These are phyloP conservation scores for Drosophila monieri DNA, from an alignment of 2,888 invertebrate species.

Conservation along the genomic window DNA sequence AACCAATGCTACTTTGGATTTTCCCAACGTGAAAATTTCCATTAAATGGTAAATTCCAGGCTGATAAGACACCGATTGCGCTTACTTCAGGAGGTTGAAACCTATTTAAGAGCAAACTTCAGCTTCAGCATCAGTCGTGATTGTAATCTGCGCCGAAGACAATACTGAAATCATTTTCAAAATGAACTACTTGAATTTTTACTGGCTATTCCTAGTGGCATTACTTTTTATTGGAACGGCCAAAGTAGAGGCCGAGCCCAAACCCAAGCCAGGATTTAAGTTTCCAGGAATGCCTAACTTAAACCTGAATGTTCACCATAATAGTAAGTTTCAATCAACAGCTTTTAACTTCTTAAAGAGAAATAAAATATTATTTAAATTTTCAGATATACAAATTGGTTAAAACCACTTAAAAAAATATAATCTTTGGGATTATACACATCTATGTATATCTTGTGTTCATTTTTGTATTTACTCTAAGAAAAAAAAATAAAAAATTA, in stretches of 20 bases:
- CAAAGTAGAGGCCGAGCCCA: neutral
- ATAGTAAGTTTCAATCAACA: neutral
- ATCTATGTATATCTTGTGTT: neutral
- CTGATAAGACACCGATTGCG: neutral
- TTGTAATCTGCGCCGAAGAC: neutral
- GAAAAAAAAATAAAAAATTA: neutral
- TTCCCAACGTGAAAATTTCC: neutral
- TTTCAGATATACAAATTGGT: neutral
- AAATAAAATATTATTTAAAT: neutral
- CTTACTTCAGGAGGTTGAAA: neutral
- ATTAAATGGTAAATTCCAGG: conserved; percentile 16
- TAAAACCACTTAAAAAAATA: neutral
- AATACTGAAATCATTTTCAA: neutral
- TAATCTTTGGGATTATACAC: neutral
- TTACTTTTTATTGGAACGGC: neutral
- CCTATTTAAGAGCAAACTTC: neutral
- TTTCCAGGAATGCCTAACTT: neutral
- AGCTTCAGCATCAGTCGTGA: neutral
- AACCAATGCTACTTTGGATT: neutral
- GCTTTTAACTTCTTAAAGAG: neutral
- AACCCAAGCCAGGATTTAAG: neutral
- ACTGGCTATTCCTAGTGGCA: neutral
- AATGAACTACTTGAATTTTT: neutral
- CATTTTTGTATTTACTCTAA: neutral
- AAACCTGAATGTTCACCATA: neutral